Percentiles rank a stretch among this genome's conserved stretches.
phyloP scores from a whole-genome alignment of 2,797 vertebrate genomes.

The Premnoplex brunnescens region DNA sequence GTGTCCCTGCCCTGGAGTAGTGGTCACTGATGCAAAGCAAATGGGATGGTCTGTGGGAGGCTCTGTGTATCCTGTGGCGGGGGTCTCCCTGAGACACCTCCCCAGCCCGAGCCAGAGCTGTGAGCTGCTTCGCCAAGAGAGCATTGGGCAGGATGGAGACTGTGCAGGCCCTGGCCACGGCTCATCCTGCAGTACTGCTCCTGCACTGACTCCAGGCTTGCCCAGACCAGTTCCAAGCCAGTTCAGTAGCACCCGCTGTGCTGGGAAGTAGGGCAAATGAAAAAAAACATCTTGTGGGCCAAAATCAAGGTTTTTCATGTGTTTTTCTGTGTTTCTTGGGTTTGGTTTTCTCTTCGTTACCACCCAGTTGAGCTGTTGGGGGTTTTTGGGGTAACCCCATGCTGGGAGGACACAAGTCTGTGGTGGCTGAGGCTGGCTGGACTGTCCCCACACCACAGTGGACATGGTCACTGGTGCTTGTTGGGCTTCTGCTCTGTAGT shows the following conservation, averaged over 20 bases:
- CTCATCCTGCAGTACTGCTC: neutral
- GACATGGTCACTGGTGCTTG: neutral
- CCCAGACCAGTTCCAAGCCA: neutral
- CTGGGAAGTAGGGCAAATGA: neutral
- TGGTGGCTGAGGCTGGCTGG: neutral
- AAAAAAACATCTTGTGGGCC: neutral
- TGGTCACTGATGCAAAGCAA: neutral
- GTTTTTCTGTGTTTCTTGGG: neutral
- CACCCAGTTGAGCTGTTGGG: neutral
- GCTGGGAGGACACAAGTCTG: neutral
- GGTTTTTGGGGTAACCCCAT: neutral
- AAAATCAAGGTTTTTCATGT: neutral
- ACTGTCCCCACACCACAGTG: neutral
- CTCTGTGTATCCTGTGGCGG: accelerated
- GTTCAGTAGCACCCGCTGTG: accelerated
- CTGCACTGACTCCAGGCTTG: neutral
- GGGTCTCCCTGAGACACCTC: neutral
- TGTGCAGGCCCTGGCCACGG: neutral
- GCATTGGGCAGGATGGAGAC: neutral
- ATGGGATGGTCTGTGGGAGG: accelerated
- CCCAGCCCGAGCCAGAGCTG: accelerated
- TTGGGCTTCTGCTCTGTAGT: neutral
- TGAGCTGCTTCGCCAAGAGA: neutral
- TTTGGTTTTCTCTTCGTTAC: neutral
- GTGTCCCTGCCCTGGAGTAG: neutral